phyloP scores from a whole-genome alignment of 2,797 vertebrate genomes.

The Clarias pachynema region DNA sequence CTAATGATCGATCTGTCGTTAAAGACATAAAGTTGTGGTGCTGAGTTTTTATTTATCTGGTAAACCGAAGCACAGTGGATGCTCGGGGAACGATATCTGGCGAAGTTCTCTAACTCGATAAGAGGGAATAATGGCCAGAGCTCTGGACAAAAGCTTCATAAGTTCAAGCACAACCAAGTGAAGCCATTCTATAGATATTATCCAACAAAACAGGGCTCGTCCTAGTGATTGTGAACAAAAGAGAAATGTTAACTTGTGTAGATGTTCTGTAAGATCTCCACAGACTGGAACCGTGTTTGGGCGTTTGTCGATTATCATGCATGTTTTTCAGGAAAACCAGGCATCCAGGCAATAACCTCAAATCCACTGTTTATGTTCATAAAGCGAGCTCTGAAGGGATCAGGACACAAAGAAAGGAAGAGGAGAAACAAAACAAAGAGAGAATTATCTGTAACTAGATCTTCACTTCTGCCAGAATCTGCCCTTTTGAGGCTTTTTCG shows the following conservation, averaged over 20 bases:
- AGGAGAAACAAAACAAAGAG: constrained; percentile 49
- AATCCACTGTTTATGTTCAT: constrained; percentile 50
- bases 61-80: background rate
- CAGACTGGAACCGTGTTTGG: constrained; percentile 43
- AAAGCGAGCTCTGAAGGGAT: constrained; percentile 41
- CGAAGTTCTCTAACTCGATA: too few species aligned
- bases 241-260: constrained; percentile 23
- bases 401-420: constrained; percentile 20
- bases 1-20: background rate
- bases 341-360: constrained; percentile 47
- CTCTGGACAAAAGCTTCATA: background rate
- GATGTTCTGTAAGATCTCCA: constrained; percentile 33
- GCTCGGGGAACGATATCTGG: background rate
- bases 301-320: constrained; percentile 37
- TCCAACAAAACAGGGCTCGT: background rate
- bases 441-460: constrained; percentile 51
- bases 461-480: constrained; percentile 27
- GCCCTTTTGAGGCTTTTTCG: constrained; percentile 34
- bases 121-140: background rate
- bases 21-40: background rate
- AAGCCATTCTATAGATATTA: constrained; percentile 5
- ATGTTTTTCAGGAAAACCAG: constrained; percentile 15
- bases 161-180: constrained; percentile 13
- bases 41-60: background rate
- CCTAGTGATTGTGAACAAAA: background rate